Evolutionary conservation across 2,888 invertebrate genomes (phyloP), one percentile per base, ranked within the genome.

Genomic region (Chydorus sphaericus): DNA sequence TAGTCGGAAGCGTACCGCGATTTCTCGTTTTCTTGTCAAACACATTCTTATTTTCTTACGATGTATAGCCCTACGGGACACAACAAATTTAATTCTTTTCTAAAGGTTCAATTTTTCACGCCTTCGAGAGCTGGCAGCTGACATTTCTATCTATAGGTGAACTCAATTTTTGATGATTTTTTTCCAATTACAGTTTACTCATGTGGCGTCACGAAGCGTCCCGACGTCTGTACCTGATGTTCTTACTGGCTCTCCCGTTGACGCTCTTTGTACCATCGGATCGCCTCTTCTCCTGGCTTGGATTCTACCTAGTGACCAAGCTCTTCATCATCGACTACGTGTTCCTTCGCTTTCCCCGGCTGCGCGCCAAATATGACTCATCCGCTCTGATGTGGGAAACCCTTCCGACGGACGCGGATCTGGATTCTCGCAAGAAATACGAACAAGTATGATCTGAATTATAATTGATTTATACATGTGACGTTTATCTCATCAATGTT

Each of bases 311-410:
- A 20, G 72, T 73, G 6, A 62, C 71, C 14, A 72, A 73, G 60
- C 58, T 73, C 54, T 75, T 75, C 62, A 60, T 74, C 31, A 66
- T 72, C 31, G 70, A 73, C 52, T 71, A 69, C 62, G 60, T 74
- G 29, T 74, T 70, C 63, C 63, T 67, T 58, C 65, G 67, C 29
- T 74, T 71, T 61, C 74, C 74, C 6, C 64, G 70, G 38, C 64
- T 75, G 20, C 68, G 69, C 48, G 65, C 65, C 57, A 68, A 70
- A 55, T 70, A 70, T 59, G 70, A 71, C 60, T 63, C 66, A 4
- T 61, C 65, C 1, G 63, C 65, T 37, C 61, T 63, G 48, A 61
- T 69, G 33, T 71, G 71, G 70, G 61, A 63, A 48, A 59, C 63
- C 6, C 63, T 71, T 28, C 70, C 70, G 4, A 71, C 71, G 6